These are phyloP conservation scores for Dryomyza anilis DNA, from an alignment of 2,888 invertebrate genomes.

Conservation along the genomic window DNA sequence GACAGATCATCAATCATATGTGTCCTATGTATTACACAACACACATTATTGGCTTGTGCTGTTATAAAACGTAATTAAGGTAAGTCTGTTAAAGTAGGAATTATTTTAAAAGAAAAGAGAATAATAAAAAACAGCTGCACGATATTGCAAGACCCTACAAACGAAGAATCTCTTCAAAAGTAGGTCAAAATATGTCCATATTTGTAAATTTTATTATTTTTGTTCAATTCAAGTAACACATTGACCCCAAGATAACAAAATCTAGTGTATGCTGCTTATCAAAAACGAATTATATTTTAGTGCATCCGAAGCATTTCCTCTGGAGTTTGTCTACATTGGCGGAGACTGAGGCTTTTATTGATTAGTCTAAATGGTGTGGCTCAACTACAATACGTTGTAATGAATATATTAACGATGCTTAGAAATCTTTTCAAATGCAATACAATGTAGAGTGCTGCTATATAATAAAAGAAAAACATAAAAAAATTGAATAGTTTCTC, in stretches of 20 bases:
- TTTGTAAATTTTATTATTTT: no score
- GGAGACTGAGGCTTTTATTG: no score
- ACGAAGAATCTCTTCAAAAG: no score
- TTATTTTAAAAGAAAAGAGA: no score
- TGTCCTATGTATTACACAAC: no score
- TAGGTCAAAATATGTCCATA: no score
- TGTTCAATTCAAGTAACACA: no score
- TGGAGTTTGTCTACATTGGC: not conserved
- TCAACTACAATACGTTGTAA: no score
- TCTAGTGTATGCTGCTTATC: not conserved
- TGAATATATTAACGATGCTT: not conserved
- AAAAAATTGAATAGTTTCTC: not conserved
- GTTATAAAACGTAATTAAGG: no score
- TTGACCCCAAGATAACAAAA: conserved; percentile 9
- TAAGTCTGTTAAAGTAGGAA: no score
- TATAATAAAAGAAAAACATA: not conserved
- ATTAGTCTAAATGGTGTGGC: conserved; percentile 1
- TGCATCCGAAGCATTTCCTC: not conserved
- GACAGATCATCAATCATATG: not conserved
- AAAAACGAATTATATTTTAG: not conserved
- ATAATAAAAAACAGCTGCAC: not conserved
- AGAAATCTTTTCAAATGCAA: conserved; percentile 9
- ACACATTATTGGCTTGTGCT: not conserved
- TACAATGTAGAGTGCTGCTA: no score
- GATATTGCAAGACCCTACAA: no score